Base-by-base conservation (phyloP, 2,113 vertebrate species). In the cat (Felis catus) region DNA sequence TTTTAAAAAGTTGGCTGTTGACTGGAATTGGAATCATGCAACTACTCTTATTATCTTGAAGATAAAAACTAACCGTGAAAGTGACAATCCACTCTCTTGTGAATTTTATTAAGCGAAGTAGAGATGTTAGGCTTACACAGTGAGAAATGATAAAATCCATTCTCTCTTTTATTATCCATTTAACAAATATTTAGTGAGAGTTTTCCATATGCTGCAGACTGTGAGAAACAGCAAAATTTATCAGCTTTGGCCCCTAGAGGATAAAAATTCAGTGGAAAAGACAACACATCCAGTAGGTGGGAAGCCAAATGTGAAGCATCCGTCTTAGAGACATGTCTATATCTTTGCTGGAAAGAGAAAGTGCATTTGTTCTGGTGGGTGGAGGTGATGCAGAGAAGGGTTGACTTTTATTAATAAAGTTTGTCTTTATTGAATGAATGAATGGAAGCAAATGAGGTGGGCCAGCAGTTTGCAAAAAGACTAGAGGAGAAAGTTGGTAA, bases 291-390 rank as follows among this genome's bases (percentile, higher is more conserved):
- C 19, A 14, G 13, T 4, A 36, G 11, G 21, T 25, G 25, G 12
- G 15, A 65, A 90, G 29, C 45, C 6, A 1, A 71, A 76, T 11
- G 31, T 23, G 8, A 53, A 39, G 2, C 4, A 14, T 15, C 1
- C 9, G 1, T 31, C 6, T 15, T 31, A 39, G 0, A 4, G 29
- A 7, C 4, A 4, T 0, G 23, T 65, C 18, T 25, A 0, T 18
- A 11, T 0, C n/a, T 7, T 74, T 27, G 9, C 4, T 9, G 25
- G 18, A 76, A 66, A 16, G 61, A 55, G 29, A 68, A 78, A 45
- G 11, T 1, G 33, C 19, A 15, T 81, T 15, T 31, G 33, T 41
- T 91, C 61, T 51, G 58, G n/a, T 14, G 73, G 41, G 25, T 10
- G 15, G 33, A 21, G 51, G 41, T 41, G 15, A 13, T 0, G 8